These are phyloP conservation scores for Drosophila bunnanda DNA, from an alignment of 2,888 invertebrate species.

Conservation along the genomic window DNA sequence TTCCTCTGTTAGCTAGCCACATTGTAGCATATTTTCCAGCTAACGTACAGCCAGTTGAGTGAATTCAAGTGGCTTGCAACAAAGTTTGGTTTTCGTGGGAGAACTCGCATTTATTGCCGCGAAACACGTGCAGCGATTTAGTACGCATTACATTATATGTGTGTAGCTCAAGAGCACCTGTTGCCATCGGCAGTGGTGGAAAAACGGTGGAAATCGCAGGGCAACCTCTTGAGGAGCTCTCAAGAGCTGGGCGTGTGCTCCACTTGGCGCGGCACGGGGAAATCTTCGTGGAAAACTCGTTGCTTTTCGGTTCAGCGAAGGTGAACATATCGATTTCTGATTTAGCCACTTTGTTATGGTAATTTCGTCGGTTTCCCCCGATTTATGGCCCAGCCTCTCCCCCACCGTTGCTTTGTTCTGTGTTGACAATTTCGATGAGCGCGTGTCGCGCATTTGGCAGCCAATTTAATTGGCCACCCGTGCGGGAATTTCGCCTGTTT, in stretches of 20 bases:
- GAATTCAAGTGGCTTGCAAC: slow-evolving; percentile 20
- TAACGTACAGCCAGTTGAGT: not conserved
- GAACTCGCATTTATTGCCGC: slow-evolving; percentile 28
- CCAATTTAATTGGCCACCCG: slow-evolving; percentile 58
- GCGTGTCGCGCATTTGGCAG: slow-evolving; percentile 52
- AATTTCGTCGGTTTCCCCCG: slow-evolving; percentile 42
- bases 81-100: slow-evolving; percentile 10
- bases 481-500: slow-evolving; percentile 39
- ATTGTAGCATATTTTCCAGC: slow-evolving; percentile 28
- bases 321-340: slow-evolving; percentile 64
- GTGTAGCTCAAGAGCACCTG: slow-evolving; percentile 40
- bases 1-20: not conserved
- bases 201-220: not conserved
- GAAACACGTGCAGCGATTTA: slow-evolving; percentile 68
- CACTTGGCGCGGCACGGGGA: slow-evolving; percentile 40
- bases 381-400: not conserved
- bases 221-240: slow-evolving; percentile 36
- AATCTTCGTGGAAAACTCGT: slow-evolving; percentile 10
- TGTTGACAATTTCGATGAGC: slow-evolving; percentile 36
- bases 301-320: slow-evolving; percentile 29
- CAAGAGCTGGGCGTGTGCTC: slow-evolving; percentile 63
- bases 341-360: slow-evolving; percentile 63
- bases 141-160: slow-evolving; percentile 52
- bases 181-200: slow-evolving; percentile 53
- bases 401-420: slow-evolving; percentile 2